Base-by-base conservation (phyloP, 2,113 vertebrate species). In the Phylloscopus whistleri region DNA sequence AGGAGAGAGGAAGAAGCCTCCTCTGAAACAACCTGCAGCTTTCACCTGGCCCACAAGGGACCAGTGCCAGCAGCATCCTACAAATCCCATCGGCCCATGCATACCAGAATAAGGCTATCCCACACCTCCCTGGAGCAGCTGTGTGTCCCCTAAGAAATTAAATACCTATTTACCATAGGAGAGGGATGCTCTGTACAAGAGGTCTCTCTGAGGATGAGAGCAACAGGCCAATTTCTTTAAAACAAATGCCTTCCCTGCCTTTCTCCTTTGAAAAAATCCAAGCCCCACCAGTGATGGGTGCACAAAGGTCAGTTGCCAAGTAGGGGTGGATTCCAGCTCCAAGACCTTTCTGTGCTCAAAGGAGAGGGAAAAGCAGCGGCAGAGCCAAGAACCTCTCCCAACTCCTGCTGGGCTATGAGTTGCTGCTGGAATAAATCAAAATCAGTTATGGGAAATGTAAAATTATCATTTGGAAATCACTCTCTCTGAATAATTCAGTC, bases 401-500 rank as follows among this genome's bases (percentile, higher is more conserved):
- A 46, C 77, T 90, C 89, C 86, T 17, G 12, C 77, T 18, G 27
- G 94, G 92, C 96, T 49, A 95, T 83, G 51, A 51, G 97, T 82
- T 95, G 94, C 96, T 85, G 87, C 94, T 55, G 84, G 89, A 97
- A 98, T 98, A 97, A 98, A 98, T 98, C 97, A 97, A 97, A 97
- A 98, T 97, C 97, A 97, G 97, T 98, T 97, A 97, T 96, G 97
- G 96, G 97, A 98, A 98, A 98, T 97, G 91, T 98, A 98, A 98
- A 98, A 97, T 98, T 98, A 98, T 98, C 97, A 95, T 98, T 97
- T 98, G 96, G 97, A 98, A 98, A 98, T 98, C 97, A 95, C 95
- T 97, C 96, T 97, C 96, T 97, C 96, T 98, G 98, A 98, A 98
- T 98, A 98, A 98, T 98, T 98, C 97, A 98, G 97, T 93, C 98